Conservation (phyloP, 2,113 vertebrate genomes). For the Cebidichthys violaceus region DNA sequence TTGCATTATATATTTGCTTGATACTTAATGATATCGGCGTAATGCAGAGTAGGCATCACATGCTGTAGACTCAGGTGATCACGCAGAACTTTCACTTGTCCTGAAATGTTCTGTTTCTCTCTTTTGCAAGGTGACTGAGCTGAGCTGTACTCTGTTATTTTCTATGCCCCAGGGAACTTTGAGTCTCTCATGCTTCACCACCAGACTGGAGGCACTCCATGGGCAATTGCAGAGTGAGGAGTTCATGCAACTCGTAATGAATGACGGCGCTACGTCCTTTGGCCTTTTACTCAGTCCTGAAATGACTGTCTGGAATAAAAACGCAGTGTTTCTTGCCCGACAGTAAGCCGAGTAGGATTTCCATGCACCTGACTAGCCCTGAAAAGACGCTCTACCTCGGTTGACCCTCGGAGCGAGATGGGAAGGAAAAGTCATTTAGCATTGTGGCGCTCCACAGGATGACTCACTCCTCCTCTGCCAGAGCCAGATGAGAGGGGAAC, state of each 20-base stretch:
- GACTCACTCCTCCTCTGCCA: conserved; percentile 70
- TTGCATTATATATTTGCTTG: neutral
- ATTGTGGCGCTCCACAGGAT: conserved; percentile 59
- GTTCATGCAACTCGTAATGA: conserved; percentile 65
- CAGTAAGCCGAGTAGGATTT: conserved; percentile 29
- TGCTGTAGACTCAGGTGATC: conserved; percentile 7
- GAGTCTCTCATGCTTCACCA: conserved; percentile 61
- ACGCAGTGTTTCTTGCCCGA: conserved; percentile 23
- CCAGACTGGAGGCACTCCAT: conserved; percentile 63
- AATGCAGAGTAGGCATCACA: neutral
- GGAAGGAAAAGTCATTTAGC: conserved; percentile 74
- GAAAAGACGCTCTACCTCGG: conserved; percentile 64
- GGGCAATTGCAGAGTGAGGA: conserved; percentile 57
- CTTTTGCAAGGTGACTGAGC: conserved; percentile 45
- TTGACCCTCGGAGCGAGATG: conserved; percentile 59
- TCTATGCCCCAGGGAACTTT: conserved; percentile 49
- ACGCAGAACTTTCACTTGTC: conserved; percentile 1
- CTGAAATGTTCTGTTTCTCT: conserved; percentile 23
- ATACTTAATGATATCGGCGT: neutral
- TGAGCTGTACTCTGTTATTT: conserved; percentile 63
- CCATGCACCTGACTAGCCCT: conserved; percentile 60
- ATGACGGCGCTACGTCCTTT: conserved; percentile 47
- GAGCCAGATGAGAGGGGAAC: conserved; percentile 71
- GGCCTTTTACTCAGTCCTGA: conserved; percentile 55
- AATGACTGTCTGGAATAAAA: conserved; percentile 58